Conservation (phyloP, 1,140 invertebrate genomes). For the Armadillidium nasatum region DNA sequence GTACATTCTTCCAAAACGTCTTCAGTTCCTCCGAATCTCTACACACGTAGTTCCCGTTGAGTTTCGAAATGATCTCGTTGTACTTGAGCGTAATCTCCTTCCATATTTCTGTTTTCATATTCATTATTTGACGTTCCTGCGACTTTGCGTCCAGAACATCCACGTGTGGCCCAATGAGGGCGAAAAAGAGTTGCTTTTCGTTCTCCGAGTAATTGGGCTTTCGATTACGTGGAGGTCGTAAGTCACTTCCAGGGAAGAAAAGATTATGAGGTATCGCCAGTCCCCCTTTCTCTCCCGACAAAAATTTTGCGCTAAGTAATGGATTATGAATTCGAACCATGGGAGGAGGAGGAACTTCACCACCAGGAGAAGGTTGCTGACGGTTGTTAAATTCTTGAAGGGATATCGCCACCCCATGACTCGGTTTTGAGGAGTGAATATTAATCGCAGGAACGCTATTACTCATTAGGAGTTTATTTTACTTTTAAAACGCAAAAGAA, state of each 20-base stretch:
- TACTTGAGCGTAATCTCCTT: not conserved
- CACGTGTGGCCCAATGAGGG: not conserved
- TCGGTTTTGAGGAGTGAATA: too few species aligned
- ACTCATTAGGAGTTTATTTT: too few species aligned
- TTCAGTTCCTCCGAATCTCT: not conserved
- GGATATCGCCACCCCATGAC: too few species aligned
- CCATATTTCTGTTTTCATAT: not conserved
- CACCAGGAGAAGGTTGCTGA: too few species aligned
- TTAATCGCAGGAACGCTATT: too few species aligned
- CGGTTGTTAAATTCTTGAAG: too few species aligned
- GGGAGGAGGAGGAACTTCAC: not conserved
- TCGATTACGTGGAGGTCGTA: not conserved
- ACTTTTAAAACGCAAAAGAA: too few species aligned
- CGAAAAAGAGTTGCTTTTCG: not conserved
- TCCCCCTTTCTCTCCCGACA: not conserved
- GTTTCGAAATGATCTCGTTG: not conserved
- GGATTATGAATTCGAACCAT: slow-evolving; percentile 1
- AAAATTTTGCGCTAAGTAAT: not conserved
- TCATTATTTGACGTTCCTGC: not conserved
- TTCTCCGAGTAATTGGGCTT: slow-evolving; percentile 6
- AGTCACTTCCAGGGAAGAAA: not conserved
- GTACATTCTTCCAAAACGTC: not conserved
- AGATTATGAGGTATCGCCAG: not conserved
- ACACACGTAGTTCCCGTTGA: not conserved
- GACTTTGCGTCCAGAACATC: not conserved